Base-by-base conservation (phyloP, 2,888 invertebrate genomes). In the Nymphalis urticae region DNA sequence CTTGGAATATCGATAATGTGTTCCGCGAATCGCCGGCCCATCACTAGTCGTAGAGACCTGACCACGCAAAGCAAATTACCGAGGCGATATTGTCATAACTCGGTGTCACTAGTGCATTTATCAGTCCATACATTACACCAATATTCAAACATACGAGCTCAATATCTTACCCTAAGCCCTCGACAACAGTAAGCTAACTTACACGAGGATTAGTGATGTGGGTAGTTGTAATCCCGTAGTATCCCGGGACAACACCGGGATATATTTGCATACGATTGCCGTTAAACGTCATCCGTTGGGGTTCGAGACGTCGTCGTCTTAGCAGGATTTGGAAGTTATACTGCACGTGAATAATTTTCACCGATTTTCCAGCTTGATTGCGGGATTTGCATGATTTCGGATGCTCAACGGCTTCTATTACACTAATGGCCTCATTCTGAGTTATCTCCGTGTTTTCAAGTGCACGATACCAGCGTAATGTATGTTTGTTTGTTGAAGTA, bases 201-300 rank as follows among this genome's bases (percentile, higher is more conserved):
- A 80, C 79, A 77, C 75, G 65, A 21, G 86, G 87, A 87, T 87
- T 88, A 87, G 84, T 83, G 84, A 83, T 79, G 86, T 85, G 78
- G 79, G 81, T 79, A 77, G 75, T 75, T 75, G 80, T 85, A 81
- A 84, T 83, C 87, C 84, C 78, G 80, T 64, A 63, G 79, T 80
- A 85, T 85, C 82, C 83, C 81, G 82, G 84, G 81, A 76, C 78
- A 77, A 78, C 76, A 75, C 76, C 68, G 73, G 75, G 76, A 62
- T 70, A 69, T 74, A 91, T 91, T 90, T 90, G 90, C 91, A 91
- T 91, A 86, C 82, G 81, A 85, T 85, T 75, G 82, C 85, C 85
- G 89, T 91, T 90, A 89, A 83, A 80, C 81, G 89, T 90, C 90
- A 90, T 89, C 86, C 82, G 80, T 77, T 77, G 84, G 86, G 86